These are phyloP conservation scores for Sebastes itinus DNA, from an alignment of 2,797 vertebrate species.

Conservation along the genomic window DNA sequence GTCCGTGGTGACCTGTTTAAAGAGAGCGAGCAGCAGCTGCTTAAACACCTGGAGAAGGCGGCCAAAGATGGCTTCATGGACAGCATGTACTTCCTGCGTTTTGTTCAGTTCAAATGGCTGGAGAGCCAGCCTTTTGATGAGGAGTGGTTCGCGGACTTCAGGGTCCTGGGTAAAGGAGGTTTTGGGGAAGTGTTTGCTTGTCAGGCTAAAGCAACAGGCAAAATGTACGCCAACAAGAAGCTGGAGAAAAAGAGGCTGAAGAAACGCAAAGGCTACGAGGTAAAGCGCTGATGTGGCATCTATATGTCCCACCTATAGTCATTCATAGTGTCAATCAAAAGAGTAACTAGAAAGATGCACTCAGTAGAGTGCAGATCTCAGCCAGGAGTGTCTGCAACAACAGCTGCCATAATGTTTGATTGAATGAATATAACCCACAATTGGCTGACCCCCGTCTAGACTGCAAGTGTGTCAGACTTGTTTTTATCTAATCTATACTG, in stretches of 20 bases:
- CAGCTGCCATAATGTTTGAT: too few relatives aligned
- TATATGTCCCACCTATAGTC: background rate
- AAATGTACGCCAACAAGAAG: conserved; percentile 88
- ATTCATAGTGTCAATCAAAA: background rate
- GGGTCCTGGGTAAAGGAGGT: conserved; percentile 84
- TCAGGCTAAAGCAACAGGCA: conserved; percentile 84
- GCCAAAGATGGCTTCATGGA: conserved; percentile 68
- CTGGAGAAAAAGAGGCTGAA: conserved; percentile 85
- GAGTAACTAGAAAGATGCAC: background rate
- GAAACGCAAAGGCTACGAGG: conserved; percentile 83
- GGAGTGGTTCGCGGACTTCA: conserved; percentile 86
- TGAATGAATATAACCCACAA: too few relatives aligned
- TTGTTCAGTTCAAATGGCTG: conserved; percentile 84
- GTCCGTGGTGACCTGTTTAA: conserved; percentile 77
- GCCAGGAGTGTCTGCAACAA: too few relatives aligned
- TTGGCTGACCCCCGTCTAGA: too few relatives aligned
- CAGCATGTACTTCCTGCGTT: conserved; percentile 84
- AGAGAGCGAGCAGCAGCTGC: conserved; percentile 79
- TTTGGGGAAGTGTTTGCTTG: conserved; percentile 84
- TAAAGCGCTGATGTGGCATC: conserved; percentile 32
- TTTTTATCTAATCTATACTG: too few relatives aligned
- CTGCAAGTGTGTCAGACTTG: too few relatives aligned
- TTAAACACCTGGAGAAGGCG: conserved; percentile 76
- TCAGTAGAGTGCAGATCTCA: too few relatives aligned
- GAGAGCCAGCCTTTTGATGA: conserved; percentile 80